Base-by-base conservation (phyloP, 2,888 invertebrate species). In the Cantharis rustica region DNA sequence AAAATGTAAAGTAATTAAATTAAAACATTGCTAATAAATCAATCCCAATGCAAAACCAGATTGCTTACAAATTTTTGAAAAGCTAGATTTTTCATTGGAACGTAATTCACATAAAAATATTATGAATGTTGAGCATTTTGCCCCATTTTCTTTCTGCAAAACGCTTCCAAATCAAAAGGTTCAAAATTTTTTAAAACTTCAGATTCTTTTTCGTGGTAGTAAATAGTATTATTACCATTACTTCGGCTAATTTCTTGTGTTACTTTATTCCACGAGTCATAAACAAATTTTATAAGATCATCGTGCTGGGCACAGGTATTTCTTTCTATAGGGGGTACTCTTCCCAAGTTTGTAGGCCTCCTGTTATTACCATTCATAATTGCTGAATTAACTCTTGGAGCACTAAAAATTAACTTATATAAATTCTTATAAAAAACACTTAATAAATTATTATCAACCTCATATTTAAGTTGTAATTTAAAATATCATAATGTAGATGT, bases 201-300 rank as follows among this genome's bases (percentile, higher is more conserved):
- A 76, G 86, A 84, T 47, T 91, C 88, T 83, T 89, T 89, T 78
- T 93, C 93, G 84, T 94, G 93, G 84, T 93, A 93, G 85, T 93
- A 93, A 79, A 91, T 91, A 72, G 90, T 91, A 0, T 91, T 90
- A 69, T 91, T 90, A 81, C 87, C 80, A 80, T 82, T 83, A 73
- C 81, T 85, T 76, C 84, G 82, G 69, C 85, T 84, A 16, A 85
- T 79, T 77, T 86, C 86, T 75, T 85, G 84, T 10, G 84, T 83
- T 10, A 93, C 93, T 90, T 92, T 92, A 87, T 91, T 92, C 94
- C 94, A 94, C 75, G 93, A 94, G 82, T 95, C 95, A 85, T 91
- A 93, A 81, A 95, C 94, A 85, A 94, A 95, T 85, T 92, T 93
- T 82, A 95, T 94, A 84, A 95, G 89, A 87, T 95, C 95, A 85